Evolutionary conservation across 2,113 vertebrate genomes (phyloP), one percentile per base, ranked within the genome.

Genomic region (Psittacula cyanocephala): DNA sequence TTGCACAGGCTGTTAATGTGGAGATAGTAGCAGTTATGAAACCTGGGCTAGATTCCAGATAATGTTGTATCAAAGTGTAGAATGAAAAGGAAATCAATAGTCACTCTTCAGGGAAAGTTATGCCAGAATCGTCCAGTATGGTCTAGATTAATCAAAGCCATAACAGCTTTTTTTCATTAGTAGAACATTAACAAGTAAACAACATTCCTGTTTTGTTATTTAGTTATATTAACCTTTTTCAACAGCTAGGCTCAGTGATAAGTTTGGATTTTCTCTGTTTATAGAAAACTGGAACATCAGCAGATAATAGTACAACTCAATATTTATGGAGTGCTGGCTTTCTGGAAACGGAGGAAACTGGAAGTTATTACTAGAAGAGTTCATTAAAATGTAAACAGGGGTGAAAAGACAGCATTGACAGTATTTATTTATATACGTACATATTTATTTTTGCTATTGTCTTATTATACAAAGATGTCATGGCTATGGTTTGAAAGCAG

Each of bases 31-130:
- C 79, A 88, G 91, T 95, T 94, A 93, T 91, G 93, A 90, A 95
- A 91, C 86, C 86, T 93, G 93, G 96, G 93, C 92, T 80, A 85
- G 75, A 83, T 95, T 97, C 96, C 96, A 97, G 96, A 94, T 93
- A 94, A 94, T 76, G 89, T 74, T 86, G 94, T 92, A 95, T 96
- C 88, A 83, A 95, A 96, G 96, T 97, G 96, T 96, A 95, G 91
- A 92, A 91, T 96, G 96, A 97, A 97, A 91, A 96, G 96, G 96
- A 97, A 97, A 96, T 96, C 88, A 93, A 96, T 97, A 96, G 96
- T 92, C 81, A 92, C 81, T 96, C 84, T n/a, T 89, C 59, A 59
- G 79, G 86, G 87, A 74, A 81, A 93, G 68, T 79, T 89, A 93
- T 92, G 95, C 95, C 95, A 97, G 81, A 95, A 74, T 91, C 82